These are phyloP conservation scores for Eremobia ochroleuca DNA, from an alignment of 2,888 invertebrate species.

Conservation along the genomic window DNA sequence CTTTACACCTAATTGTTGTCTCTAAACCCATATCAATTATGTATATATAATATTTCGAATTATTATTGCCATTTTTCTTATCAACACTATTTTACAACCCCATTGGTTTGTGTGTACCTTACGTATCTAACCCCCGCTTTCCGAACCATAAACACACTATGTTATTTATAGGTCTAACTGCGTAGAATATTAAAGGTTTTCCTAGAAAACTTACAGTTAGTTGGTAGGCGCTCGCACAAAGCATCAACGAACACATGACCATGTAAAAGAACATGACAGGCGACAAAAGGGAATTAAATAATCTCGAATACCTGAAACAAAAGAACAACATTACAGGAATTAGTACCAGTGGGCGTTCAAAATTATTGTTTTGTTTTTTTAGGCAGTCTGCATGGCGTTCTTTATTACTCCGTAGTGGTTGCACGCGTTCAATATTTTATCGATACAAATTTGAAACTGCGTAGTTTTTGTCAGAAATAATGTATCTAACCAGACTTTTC, in stretches of 20 bases:
- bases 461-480: constrained; percentile 9
- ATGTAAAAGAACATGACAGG: constrained; percentile 87
- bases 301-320: constrained; percentile 78
- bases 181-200: neutral
- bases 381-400: constrained; percentile 34
- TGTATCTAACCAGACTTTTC: neutral
- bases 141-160: neutral
- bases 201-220: constrained; percentile 77
- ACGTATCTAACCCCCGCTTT: neutral
- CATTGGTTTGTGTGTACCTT: neutral
- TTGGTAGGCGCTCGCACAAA: constrained; percentile 85
- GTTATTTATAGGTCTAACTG: constrained; percentile 4
- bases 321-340: constrained; percentile 40
- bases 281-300: constrained; percentile 84
- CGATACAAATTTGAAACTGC: constrained; percentile 52
- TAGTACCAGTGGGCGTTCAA: constrained; percentile 38
- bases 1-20: neutral
- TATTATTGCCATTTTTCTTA: neutral
- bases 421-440: constrained; percentile 49
- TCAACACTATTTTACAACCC: neutral
- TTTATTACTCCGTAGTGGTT: constrained; percentile 61
- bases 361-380: constrained; percentile 68
- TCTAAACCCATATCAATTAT: neutral
- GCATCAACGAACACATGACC: constrained; percentile 83
- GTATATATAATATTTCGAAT: neutral